A percentile compares a stretch with the other conserved stretches of the same genome.
Conservation (phyloP, 2,113 vertebrate genomes). For the Pandion haliaetus region DNA sequence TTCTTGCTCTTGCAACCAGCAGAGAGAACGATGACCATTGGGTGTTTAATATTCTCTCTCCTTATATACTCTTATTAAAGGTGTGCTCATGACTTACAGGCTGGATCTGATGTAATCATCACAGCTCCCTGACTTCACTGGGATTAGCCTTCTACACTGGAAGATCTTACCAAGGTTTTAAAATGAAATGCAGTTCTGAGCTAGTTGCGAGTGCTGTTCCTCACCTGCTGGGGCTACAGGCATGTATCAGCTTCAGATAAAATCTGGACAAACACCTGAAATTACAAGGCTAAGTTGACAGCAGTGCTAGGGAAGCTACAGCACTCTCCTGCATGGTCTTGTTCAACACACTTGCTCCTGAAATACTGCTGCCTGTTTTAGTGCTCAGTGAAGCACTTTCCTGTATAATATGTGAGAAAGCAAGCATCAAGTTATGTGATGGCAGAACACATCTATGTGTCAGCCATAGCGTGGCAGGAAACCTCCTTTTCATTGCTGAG, state of each 20-base stretch:
- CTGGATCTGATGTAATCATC: not conserved
- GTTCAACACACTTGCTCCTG: not conserved
- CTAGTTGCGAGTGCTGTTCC: not conserved
- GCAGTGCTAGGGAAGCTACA: not conserved
- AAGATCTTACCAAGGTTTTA: not conserved
- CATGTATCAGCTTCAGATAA: not conserved
- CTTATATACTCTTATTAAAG: not conserved
- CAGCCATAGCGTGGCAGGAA: not conserved
- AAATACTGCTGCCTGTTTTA: not conserved
- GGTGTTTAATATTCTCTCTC: not conserved
- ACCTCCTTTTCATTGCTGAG: not conserved
- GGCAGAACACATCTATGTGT: not conserved
- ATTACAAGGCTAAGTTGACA: not conserved
- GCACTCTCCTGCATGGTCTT: not conserved
- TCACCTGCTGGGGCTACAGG: not conserved
- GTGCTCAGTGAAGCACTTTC: not conserved
- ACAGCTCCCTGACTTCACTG: not conserved
- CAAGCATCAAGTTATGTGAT: accelerated
- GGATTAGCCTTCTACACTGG: not conserved
- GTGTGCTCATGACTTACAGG: not conserved
- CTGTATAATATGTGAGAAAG: not conserved
- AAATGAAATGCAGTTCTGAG: not conserved
- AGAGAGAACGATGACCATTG: not conserved
- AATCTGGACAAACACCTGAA: not conserved
- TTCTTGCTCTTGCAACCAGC: not conserved